phyloP scores from a whole-genome alignment of 2,113 vertebrate species.

The Poeciliopsis prolifica region DNA sequence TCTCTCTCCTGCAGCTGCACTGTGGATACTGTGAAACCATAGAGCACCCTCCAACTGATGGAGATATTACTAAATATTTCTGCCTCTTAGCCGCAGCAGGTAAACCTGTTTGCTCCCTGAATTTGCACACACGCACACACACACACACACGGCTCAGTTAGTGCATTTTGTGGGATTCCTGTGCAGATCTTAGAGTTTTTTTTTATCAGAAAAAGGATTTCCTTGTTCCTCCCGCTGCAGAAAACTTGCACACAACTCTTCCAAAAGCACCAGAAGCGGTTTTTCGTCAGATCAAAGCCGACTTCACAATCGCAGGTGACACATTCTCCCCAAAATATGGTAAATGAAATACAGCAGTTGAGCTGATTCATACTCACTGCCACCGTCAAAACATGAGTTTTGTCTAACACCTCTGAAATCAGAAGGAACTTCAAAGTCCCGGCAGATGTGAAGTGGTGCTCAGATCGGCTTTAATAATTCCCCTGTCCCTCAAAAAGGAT shows the following conservation, averaged over 20 bases:
- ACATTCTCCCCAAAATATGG: slow-evolving; percentile 59
- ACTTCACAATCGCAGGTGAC: slow-evolving; percentile 68
- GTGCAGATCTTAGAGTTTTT: slow-evolving; percentile 23
- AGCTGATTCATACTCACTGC: slow-evolving; percentile 57
- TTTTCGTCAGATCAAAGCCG: slow-evolving; percentile 64
- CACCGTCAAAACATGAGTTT: slow-evolving; percentile 44
- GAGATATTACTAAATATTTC: slow-evolving; percentile 2
- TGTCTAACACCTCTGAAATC: slow-evolving; percentile 41
- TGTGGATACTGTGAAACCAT: slow-evolving; percentile 14
- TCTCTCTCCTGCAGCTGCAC: slow-evolving; percentile 54
- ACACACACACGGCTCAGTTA: slow-evolving; percentile 16
- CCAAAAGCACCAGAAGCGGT: slow-evolving; percentile 43
- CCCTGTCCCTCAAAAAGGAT: background rate
- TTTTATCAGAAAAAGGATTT: slow-evolving; percentile 73
- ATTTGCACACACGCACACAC: background rate
- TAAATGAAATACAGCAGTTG: slow-evolving; percentile 41
- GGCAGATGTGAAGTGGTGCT: slow-evolving; percentile 21
- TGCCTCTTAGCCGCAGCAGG: background rate
- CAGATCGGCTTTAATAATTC: slow-evolving; percentile 19
- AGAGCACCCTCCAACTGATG: background rate
- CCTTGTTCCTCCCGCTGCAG: slow-evolving; percentile 60
- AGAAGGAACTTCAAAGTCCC: slow-evolving; percentile 46
- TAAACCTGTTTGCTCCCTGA: slow-evolving; percentile 4
- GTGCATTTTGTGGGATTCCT: slow-evolving; percentile 50
- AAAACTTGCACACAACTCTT: slow-evolving; percentile 38